These are phyloP conservation scores for Forbesichthys agassizii DNA, from an alignment of 2,113 vertebrate genomes.

Conservation along the genomic window DNA sequence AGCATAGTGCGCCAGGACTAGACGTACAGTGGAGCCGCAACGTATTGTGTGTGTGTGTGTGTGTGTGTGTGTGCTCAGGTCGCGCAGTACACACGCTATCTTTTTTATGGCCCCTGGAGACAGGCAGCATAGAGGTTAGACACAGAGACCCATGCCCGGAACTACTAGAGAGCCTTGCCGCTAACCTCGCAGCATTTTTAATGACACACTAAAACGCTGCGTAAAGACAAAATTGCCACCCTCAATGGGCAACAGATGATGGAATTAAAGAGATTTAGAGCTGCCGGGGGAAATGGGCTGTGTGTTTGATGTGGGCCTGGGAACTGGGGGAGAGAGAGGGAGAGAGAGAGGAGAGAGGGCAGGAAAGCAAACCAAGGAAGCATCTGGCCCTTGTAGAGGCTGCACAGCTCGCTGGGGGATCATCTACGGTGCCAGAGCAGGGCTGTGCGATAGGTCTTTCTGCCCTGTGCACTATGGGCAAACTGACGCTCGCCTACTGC, in stretches of 20 bases:
- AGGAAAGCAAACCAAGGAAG: slow-evolving; percentile 60
- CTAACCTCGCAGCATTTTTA: slow-evolving; percentile 68
- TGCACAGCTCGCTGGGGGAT: slow-evolving; percentile 51
- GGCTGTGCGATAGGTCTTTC: slow-evolving; percentile 56
- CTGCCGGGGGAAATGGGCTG: slow-evolving; percentile 56
- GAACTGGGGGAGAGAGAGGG: slow-evolving; percentile 32
- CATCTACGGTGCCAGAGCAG: slow-evolving; percentile 45
- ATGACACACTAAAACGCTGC: slow-evolving; percentile 73
- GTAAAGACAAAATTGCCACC: slow-evolving; percentile 73
- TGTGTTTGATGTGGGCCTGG: slow-evolving; percentile 65
- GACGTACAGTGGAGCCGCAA: slow-evolving; percentile 24
- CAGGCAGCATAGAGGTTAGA: slow-evolving; percentile 50
- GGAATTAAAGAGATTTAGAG: slow-evolving; percentile 78
- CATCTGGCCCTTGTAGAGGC: slow-evolving; percentile 65
- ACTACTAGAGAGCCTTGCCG: slow-evolving; percentile 51
- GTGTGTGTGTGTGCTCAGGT: slow-evolving; percentile 30
- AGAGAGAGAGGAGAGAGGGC: slow-evolving; percentile 53
- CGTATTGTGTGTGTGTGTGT: slow-evolving; percentile 40
- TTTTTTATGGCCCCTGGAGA: slow-evolving; percentile 47
- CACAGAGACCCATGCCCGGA: slow-evolving; percentile 40
- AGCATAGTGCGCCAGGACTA: slow-evolving; percentile 12
- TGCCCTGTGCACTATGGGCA: slow-evolving; percentile 42
- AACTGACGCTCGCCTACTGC: slow-evolving; percentile 49
- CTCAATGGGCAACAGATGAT: slow-evolving; percentile 79
- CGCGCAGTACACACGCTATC: slow-evolving; percentile 53